A percentile compares a stretch with the other conserved stretches of the same genome.
phyloP scores from a whole-genome alignment of 2,797 vertebrate genomes.

The Ammospiza maritima region DNA sequence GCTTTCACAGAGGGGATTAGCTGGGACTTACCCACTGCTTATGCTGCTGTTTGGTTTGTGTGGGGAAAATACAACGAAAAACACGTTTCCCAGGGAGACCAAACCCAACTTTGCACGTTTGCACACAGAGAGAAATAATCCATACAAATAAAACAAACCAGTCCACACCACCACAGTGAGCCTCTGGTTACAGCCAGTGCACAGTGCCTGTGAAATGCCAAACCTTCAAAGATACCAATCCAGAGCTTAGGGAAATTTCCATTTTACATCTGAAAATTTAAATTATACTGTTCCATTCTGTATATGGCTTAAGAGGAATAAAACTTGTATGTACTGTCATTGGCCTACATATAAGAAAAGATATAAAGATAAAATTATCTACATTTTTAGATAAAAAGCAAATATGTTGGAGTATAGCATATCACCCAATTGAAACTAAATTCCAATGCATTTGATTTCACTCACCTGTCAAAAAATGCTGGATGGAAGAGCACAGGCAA shows the following conservation, averaged over 20 bases:
- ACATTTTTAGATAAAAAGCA: background rate
- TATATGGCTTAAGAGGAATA: background rate
- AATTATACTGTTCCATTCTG: background rate
- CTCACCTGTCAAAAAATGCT: background rate
- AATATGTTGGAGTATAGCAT: accelerated
- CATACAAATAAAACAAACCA: background rate
- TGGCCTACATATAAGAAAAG: background rate
- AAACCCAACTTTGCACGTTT: background rate
- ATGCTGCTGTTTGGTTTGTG: background rate
- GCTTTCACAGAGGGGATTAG: background rate
- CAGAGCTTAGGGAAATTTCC: background rate
- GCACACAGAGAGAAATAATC: background rate
- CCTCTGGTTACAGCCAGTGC: background rate
- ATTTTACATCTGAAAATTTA: background rate
- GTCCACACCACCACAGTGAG: accelerated
- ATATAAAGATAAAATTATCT: accelerated
- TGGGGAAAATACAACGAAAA: background rate
- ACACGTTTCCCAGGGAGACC: background rate
- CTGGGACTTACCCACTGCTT: background rate
- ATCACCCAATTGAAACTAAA: background rate
- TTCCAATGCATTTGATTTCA: background rate
- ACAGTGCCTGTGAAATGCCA: background rate
- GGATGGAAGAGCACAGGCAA: background rate
- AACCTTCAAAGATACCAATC: background rate
- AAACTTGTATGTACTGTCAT: background rate